Conservation (phyloP, 2,888 invertebrate genomes). For the Oscheius myriophilus region DNA sequence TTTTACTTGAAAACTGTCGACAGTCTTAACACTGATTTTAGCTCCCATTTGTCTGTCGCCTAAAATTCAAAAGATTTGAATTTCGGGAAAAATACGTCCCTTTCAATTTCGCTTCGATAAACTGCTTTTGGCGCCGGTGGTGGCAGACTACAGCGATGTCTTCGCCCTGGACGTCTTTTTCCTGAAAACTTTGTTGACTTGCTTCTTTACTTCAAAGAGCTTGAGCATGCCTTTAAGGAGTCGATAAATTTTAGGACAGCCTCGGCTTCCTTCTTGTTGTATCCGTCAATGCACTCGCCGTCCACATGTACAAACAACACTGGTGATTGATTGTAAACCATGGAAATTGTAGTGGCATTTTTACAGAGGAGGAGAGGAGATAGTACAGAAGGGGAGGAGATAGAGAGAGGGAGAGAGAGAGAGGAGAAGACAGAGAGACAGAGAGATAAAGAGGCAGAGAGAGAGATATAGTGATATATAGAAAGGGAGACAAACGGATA, state of each 20-base stretch:
- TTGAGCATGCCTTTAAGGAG: too few relatives aligned
- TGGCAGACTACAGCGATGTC: neutral
- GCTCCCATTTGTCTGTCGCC: neutral
- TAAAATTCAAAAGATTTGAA: neutral
- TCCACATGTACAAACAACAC: neutral
- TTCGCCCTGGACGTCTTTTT: neutral
- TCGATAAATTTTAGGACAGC: neutral
- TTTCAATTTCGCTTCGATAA: neutral
- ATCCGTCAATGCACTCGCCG: neutral
- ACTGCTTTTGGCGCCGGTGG: neutral
- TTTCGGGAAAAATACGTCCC: neutral
- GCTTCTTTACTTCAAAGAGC: too few relatives aligned
- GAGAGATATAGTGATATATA: too few relatives aligned
- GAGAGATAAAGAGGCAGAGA: too few relatives aligned
- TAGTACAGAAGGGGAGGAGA: too few relatives aligned
- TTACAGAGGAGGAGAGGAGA: too few relatives aligned
- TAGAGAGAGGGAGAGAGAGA: too few relatives aligned
- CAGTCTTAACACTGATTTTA: neutral
- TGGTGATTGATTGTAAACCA: neutral
- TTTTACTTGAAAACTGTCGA: slow-evolving; percentile 7
- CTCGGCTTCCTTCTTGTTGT: neutral
- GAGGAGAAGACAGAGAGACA: too few relatives aligned
- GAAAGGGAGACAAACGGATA: too few relatives aligned
- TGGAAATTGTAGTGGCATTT: too few relatives aligned
- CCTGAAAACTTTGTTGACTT: neutral